Conservation (phyloP, 2,113 vertebrate species). For the Redunca redunca region DNA sequence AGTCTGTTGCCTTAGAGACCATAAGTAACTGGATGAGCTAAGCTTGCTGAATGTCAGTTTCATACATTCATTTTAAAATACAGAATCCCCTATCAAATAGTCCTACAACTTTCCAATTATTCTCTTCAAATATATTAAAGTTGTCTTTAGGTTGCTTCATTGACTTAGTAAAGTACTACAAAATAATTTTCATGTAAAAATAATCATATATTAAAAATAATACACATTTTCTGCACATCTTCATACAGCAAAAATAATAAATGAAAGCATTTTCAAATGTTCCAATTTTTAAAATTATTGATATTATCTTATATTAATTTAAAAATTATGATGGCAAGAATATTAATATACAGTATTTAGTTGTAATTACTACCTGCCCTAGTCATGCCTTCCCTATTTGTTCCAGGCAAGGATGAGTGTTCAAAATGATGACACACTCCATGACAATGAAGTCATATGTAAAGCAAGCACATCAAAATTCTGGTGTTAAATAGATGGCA, state of each 20-base stretch:
- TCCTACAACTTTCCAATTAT: neutral
- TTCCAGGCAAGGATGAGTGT: neutral
- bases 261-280: neutral
- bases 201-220: conserved; percentile 39
- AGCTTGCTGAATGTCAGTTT: conserved; percentile 19
- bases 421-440: neutral
- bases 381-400: neutral
- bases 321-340: neutral
- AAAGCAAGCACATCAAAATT: neutral
- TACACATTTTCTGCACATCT: conserved; percentile 12
- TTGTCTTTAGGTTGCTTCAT: neutral
- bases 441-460: neutral
- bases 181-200: neutral
- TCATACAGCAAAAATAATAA: neutral
- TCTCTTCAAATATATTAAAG: neutral
- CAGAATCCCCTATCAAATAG: conserved; percentile 53
- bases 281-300: neutral
- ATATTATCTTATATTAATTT: neutral
- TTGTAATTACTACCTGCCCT: neutral
- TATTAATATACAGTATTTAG: neutral
- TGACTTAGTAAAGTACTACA: conserved; percentile 15
- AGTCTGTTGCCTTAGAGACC: conserved; percentile 15
- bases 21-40: conserved; percentile 52
- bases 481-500: neutral
- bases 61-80: conserved; percentile 45